These are phyloP conservation scores for Diaperis boleti DNA, from an alignment of 2,888 invertebrate genomes.

Conservation along the genomic window DNA sequence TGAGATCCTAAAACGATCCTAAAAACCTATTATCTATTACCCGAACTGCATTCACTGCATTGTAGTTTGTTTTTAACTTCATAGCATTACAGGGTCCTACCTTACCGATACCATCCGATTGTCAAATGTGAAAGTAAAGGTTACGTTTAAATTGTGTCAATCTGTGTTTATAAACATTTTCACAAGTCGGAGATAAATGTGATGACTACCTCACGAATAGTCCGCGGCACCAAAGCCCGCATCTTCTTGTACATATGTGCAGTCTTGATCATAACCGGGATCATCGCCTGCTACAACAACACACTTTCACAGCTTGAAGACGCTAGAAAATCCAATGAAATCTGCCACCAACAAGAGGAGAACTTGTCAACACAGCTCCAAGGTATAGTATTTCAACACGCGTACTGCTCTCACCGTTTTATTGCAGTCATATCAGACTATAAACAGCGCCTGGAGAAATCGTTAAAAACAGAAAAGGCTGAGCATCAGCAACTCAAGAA, in stretches of 20 bases:
- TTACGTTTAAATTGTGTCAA: constrained; percentile 33
- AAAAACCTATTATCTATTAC: too few species aligned
- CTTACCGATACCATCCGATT: constrained; percentile 2
- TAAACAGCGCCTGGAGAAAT: constrained; percentile 71
- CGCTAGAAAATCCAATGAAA: constrained; percentile 67
- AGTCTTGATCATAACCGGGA: constrained; percentile 67
- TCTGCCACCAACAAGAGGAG: constrained; percentile 72
- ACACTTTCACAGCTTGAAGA: constrained; percentile 71
- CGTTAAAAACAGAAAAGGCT: constrained; percentile 69
- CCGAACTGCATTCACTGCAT: too few species aligned
- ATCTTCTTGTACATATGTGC: constrained; percentile 70
- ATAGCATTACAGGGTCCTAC: constrained; percentile 1
- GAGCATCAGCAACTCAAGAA: constrained; percentile 69
- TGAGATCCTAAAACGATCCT: too few species aligned
- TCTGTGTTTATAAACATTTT: constrained; percentile 39
- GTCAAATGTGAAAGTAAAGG: constrained; percentile 36
- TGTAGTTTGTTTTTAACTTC: too few species aligned
- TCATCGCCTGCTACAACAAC: constrained; percentile 72
- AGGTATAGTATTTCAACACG: constrained; percentile 58
- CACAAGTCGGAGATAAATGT: constrained; percentile 49
- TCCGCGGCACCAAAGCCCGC: constrained; percentile 72
- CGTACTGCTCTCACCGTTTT: constrained; percentile 5
- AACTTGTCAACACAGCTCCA: constrained; percentile 71
- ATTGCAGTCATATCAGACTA: constrained; percentile 71
- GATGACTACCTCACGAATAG: constrained; percentile 70